Conservation (phyloP, 2,113 vertebrate species). For the Antidorcas marsupialis region DNA sequence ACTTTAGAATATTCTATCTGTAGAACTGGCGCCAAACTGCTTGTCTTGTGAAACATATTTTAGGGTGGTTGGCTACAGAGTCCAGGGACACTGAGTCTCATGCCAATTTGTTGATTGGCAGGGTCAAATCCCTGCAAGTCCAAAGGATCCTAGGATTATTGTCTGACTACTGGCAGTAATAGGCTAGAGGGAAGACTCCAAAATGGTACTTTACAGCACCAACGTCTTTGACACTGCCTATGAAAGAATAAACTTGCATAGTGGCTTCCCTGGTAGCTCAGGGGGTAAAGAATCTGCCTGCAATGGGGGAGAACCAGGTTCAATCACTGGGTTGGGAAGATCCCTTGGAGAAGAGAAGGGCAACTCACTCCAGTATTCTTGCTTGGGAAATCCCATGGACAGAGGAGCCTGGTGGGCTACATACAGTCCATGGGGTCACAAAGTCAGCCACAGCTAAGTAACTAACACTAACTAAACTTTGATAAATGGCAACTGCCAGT, state of each 20-base stretch:
- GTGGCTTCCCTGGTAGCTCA: not conserved
- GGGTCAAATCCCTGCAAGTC: not conserved
- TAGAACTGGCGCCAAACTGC: not conserved
- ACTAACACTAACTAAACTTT: not conserved
- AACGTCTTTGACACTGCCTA: not conserved
- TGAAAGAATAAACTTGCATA: not conserved
- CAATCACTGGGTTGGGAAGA: not conserved
- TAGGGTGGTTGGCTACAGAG: not conserved
- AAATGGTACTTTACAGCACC: not conserved
- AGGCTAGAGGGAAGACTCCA: not conserved
- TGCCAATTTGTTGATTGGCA: not conserved
- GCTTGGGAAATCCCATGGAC: not conserved
- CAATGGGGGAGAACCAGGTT: not conserved
- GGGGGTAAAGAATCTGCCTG: not conserved
- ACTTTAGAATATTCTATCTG: not conserved
- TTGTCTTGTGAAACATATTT: not conserved
- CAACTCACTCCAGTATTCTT: not conserved
- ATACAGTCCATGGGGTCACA: not conserved
- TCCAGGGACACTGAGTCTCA: not conserved
- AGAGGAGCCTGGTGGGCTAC: not conserved
- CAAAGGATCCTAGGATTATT: not conserved
- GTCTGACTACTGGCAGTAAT: not conserved
- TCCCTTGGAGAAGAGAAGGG: not conserved
- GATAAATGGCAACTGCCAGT: not conserved
- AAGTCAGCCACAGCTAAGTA: not conserved